Evolutionary conservation across 2,888 invertebrate genomes (phyloP), one percentile per base, ranked within the genome.

Genomic region (Achlya flavicornis): DNA sequence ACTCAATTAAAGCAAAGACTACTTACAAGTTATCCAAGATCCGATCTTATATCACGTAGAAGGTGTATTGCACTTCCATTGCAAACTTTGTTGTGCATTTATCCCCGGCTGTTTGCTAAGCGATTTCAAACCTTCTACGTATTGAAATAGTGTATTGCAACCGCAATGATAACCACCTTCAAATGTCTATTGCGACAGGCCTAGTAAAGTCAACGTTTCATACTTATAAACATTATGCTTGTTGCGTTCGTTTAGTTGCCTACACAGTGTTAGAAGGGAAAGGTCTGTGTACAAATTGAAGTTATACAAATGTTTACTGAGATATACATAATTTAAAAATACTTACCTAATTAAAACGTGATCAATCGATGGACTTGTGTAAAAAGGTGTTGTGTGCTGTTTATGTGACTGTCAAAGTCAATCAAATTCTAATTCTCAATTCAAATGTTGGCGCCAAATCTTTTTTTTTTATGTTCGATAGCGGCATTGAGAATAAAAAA

Each of bases 201-300:
- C 81, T 81, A 83, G 79, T 73, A 79, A 79, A 89, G 90, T 88
- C 85, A 82, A 86, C 85, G 87, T 85, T 91, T 88, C 86, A 87
- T 91, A 90, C 89, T 91, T 90, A 90, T 87, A 89, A 89, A 89
- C 89, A 87, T 90, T 88, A 88, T 88, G 84, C 84, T 88, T 81
- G 88, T 88, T 86, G 84, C 53, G 85, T 84, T 83, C 78, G 87
- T 79, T 91, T 91, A 92, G 92, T 92, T 87, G 86, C 82, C 75
- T 84, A 83, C 83, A 82, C 78, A 86, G 85, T 87, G 87, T 85
- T 90, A 88, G 85, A 87, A 89, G 86, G 88, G 87, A 89, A 87
- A 89, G 88, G 88, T 87, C 81, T 81, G 81, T 81, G 80, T 76
- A 78, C 69, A 74, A 64, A 64, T 63, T 63, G 61, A 61, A 66